Conservation (phyloP, 2,113 vertebrate species). For the Ifrita kowaldi region DNA sequence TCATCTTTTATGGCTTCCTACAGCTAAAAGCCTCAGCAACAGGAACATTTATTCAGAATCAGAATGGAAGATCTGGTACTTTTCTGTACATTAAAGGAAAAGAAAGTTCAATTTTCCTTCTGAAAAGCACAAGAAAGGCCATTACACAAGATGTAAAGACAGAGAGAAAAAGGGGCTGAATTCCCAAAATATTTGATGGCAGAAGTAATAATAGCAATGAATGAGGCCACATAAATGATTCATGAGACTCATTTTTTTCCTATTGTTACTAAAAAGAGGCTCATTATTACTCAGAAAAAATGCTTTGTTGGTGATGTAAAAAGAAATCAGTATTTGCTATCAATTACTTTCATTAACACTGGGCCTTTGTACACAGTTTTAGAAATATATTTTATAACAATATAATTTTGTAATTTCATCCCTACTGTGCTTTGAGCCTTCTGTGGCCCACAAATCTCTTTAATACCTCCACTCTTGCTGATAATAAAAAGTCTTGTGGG, state of each 20-base stretch:
- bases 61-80: conserved; percentile 52
- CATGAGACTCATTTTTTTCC: conserved; percentile 45
- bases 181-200: conserved; percentile 63
- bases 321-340: conserved; percentile 63
- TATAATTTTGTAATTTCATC: conserved; percentile 60
- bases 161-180: conserved; percentile 43
- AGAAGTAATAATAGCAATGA: conserved; percentile 58
- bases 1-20: conserved; percentile 56
- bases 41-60: conserved; percentile 48
- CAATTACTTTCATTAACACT: conserved; percentile 62
- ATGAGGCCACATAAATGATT: conserved; percentile 57
- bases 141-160: conserved; percentile 52
- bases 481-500: conserved; percentile 51
- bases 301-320: conserved; percentile 39
- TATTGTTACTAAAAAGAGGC: conserved; percentile 52
- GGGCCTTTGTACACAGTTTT: conserved; percentile 27
- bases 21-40: conserved; percentile 37
- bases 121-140: conserved; percentile 56
- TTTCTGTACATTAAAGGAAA: conserved; percentile 52
- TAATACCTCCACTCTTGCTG: conserved; percentile 56
- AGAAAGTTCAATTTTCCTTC: conserved; percentile 62
- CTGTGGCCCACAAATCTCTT: conserved; percentile 54
- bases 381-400: conserved; percentile 60
- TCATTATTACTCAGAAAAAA: conserved; percentile 49
- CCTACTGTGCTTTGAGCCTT: conserved; percentile 51